Percentiles rank a stretch among this genome's conserved stretches.
Evolutionary conservation across 30 jellyfish, hydroid and myxozoan genomes (phyloP).

Genomic region (Pelagia noctiluca): DNA sequence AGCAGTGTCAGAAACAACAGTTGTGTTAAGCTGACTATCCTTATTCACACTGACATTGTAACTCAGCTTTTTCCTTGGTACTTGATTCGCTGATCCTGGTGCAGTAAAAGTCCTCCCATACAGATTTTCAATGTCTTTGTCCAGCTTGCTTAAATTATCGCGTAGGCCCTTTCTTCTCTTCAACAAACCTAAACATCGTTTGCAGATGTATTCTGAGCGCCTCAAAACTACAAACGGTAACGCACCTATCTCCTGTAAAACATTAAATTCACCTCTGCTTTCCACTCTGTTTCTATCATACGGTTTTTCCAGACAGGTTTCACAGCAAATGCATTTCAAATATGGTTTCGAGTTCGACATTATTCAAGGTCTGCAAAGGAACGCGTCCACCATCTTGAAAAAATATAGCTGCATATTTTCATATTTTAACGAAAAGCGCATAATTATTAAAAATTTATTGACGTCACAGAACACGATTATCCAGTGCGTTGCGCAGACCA

Average conservation of each 20-base stretch:
- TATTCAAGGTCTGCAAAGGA: not conserved
- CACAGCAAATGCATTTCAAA: conserved; percentile 16
- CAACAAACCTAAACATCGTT: conserved; percentile 20
- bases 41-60: not conserved
- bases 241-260: conserved; percentile 12
- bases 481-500: conserved; percentile 22
- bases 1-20: not conserved
- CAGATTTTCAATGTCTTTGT: conserved; percentile 18
- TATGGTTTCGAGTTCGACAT: not conserved
- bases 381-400: conserved; percentile 19
- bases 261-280: conserved; percentile 23
- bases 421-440: conserved; percentile 24
- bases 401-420: conserved; percentile 19
- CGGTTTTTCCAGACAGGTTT: conserved; percentile 15
- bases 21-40: not conserved
- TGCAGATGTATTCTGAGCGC: conserved; percentile 30
- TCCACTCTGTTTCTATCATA: conserved; percentile 18
- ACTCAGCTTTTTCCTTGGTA: conserved; percentile 5
- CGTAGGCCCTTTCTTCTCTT: conserved; percentile 29
- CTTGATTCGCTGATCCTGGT: conserved; percentile 6
- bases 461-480: conserved; percentile 16
- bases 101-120: conserved; percentile 14
- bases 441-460: not conserved
- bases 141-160: conserved; percentile 18
- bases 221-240: conserved; percentile 23